Evolutionary conservation across 1,140 invertebrate species (phyloP), one percentile per base, ranked within the genome.

Genomic region (Calephelis nemesis): DNA sequence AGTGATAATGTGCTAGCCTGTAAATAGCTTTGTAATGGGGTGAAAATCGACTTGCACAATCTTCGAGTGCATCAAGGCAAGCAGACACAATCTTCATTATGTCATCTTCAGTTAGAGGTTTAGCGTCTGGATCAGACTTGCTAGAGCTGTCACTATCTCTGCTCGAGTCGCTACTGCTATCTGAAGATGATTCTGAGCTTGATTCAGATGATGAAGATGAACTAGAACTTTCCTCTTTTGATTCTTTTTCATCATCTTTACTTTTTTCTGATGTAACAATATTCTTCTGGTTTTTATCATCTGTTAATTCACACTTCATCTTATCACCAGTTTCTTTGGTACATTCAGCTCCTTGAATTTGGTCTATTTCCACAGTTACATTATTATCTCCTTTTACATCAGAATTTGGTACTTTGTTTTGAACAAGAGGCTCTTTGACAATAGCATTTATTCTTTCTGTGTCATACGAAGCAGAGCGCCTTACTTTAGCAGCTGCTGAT

Each of bases 11-110:
- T 2, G 97, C 95, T 42, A 99, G 85, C 71, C 97, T 93, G 87
- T 98, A 98, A 40, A 98, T 93, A 0, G 97, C 96, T 91, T 99
- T 99, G 85, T 98, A 98, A 92, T 99, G 97, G 75, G 97, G 96
- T 0, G 97, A 95, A 90, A 98, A 98, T 50, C 98, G 92, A 62
- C 94, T 93, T 5, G 97, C 93, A 84, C 97, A 98, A 73, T 97
- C 94, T 91, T 97, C 95, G 60, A 99, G 85, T 13, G 96, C 97
- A 77, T 93, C 92, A 30, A 98, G 79, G 85, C 97, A 98, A 13
- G 84, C 83, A 60, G 81, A 78, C 8, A 92, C 88, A 62, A 93
- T 92, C 70, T 84, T 84, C 75, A 87, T 86, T 30, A 93, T 87
- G 74, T 93, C 88, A 49, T 90, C 83, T 13, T 88, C 84, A 7